These are phyloP conservation scores for Apamea epomidion DNA, from an alignment of 2,888 invertebrate species.

Conservation along the genomic window DNA sequence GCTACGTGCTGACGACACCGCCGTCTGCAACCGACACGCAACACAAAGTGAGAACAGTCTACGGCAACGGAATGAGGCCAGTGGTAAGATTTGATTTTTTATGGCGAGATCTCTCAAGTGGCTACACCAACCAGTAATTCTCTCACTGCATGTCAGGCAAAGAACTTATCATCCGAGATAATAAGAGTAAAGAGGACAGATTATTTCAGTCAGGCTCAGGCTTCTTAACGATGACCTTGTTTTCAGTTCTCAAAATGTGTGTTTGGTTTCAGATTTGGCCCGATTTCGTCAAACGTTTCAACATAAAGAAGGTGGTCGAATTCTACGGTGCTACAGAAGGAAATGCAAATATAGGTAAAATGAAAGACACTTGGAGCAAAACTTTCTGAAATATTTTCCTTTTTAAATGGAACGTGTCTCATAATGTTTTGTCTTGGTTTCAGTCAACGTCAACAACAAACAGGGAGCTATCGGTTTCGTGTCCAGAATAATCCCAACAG, in stretches of 20 bases:
- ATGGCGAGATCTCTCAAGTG: not conserved
- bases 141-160: not conserved
- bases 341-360: slow-evolving; percentile 97
- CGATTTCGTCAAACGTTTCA: slow-evolving; percentile 96
- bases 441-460: slow-evolving; percentile 97
- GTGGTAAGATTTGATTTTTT: slow-evolving; percentile 77
- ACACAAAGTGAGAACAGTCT: slow-evolving; percentile 95
- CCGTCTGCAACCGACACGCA: slow-evolving; percentile 92
- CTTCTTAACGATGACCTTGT: not conserved
- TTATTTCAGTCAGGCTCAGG: too few relatives aligned
- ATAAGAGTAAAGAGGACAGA: not conserved
- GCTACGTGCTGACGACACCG: slow-evolving; percentile 95
- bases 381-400: not conserved
- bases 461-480: slow-evolving; percentile 99
- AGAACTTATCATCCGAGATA: not conserved
- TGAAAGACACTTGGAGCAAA: not conserved
- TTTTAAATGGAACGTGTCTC: not conserved
- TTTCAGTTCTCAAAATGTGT: not conserved
- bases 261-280: slow-evolving; percentile 94
- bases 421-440: slow-evolving; percentile 68
- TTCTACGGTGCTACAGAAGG: slow-evolving; percentile 99
- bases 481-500: slow-evolving; percentile 95
- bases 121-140: not conserved
- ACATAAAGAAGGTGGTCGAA: slow-evolving; percentile 96
- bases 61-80: slow-evolving; percentile 98